Evolutionary conservation across 1,140 invertebrate genomes (phyloP).

Genomic region (Scaptomyza pallida): DNA sequence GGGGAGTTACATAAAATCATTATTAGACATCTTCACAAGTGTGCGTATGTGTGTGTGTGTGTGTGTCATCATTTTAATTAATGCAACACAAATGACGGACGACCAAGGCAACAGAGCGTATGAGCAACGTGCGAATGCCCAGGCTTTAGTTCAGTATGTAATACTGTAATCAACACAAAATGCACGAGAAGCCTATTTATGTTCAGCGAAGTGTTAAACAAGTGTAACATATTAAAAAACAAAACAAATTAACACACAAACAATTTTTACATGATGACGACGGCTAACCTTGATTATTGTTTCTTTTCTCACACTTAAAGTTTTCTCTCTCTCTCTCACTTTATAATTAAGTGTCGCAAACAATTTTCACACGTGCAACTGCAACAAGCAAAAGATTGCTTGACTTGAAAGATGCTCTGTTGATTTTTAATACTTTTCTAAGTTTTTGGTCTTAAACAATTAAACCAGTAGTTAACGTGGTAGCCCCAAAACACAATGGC

Average conservation of each 20-base stretch:
- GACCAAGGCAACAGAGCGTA: conserved; percentile 16
- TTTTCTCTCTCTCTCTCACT: conserved; percentile 8
- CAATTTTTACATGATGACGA: conserved; percentile 35
- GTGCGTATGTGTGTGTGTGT: conserved; percentile 26
- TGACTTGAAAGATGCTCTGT: too few relatives aligned
- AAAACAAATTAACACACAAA: conserved; percentile 42
- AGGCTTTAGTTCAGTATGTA: conserved; percentile 25
- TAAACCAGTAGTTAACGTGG: conserved; percentile 2
- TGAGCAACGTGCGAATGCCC: conserved; percentile 63
- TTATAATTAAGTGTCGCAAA: conserved; percentile 51
- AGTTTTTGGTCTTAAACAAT: too few relatives aligned
- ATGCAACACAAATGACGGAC: conserved; percentile 60
- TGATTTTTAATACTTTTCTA: too few relatives aligned
- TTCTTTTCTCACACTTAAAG: conserved; percentile 21
- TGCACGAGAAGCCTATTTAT: conserved; percentile 22
- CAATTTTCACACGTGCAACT: conserved; percentile 49
- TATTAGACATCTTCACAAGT: conserved; percentile 61
- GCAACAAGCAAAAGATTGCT: neutral
- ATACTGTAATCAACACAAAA: neutral
- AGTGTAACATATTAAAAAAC: conserved; percentile 56
- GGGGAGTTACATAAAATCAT: conserved; percentile 74
- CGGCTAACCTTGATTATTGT: conserved; percentile 20
- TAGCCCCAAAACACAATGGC: conserved; percentile 21
- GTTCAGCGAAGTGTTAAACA: conserved; percentile 45
- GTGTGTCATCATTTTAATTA: conserved; percentile 74